Evolutionary conservation across 2,797 vertebrate genomes (phyloP), one percentile per base, ranked within the genome.

Genomic region (Trematomus bernacchii): DNA sequence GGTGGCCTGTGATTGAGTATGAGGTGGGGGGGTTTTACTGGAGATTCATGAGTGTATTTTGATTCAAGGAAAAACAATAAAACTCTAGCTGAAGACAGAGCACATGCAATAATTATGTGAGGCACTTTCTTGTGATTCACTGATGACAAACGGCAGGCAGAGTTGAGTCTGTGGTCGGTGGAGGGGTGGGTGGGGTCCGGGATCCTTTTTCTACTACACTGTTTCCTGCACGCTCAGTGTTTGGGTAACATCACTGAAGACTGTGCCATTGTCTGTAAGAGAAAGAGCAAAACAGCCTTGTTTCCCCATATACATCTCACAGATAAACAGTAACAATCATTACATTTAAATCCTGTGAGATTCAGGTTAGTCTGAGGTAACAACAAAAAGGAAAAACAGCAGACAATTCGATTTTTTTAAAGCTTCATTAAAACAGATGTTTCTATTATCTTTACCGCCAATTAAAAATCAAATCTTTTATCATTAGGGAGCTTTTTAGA

Each of bases 241-340:
- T 96, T 98, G 61, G 97, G 97, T 78, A 97, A 85, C 93, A 98
- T 96, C 75, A 98, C 91, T 0, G 97, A 97, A 78, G 93, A 96
- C 54, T 96, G 96, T 18, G 95, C 95, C 81, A 84, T 93, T 23
- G 90, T 89, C 97, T 99, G 95, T 68, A 96, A 96, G 14, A 90
- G 50, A 80, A 73, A 48, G 58, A 79, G 30, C 19, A 77, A 27
- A 69, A 72, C 2, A 14, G 15, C 9, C 58, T 21, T 18, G 6
- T 48, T 21, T 27, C 43, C 33, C n/a, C 40, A 42, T 51, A 3
- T 9, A 33, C n/a, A 14, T 51, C 12, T 71, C n/a, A 73, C 8
- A 66, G 30, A 64, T 40, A 46, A 10, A 46, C 12, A 61, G 10
- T 15, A 46, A 13, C 21, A 40, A 10, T 18, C 14, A 52, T 19